These are phyloP conservation scores for Hyla sarda DNA, from an alignment of 2,113 vertebrate species.

Conservation along the genomic window DNA sequence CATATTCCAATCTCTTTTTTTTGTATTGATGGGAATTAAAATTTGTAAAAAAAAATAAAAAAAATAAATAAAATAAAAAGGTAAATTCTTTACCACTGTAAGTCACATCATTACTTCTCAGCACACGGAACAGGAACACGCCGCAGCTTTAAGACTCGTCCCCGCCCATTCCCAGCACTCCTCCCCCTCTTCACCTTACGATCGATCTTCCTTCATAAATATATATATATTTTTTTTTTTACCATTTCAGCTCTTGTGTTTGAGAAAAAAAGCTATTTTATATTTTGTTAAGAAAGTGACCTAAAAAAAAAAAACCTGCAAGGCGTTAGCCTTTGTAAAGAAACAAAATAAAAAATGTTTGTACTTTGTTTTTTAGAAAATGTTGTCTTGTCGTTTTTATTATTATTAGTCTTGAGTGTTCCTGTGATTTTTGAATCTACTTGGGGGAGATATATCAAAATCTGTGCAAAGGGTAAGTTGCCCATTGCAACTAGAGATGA, in stretches of 20 bases:
- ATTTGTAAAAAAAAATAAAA: too few species aligned
- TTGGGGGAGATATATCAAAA: too few species aligned
- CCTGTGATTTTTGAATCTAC: too few species aligned
- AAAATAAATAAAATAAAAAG: too few species aligned
- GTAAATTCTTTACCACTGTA: neutral
- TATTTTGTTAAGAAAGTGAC: slow-evolving; percentile 89
- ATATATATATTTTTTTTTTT: slow-evolving; percentile 62
- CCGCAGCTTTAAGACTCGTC: slow-evolving; percentile 2
- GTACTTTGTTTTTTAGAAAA: slow-evolving; percentile 92
- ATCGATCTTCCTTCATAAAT: slow-evolving; percentile 63
- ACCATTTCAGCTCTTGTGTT: slow-evolving; percentile 82
- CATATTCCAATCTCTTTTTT: too few species aligned
- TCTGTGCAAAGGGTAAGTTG: too few species aligned
- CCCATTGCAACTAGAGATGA: too few species aligned
- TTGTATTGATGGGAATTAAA: too few species aligned
- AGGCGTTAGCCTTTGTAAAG: slow-evolving; percentile 99
- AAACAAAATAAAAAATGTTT: slow-evolving; percentile 98
- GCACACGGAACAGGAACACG: neutral
- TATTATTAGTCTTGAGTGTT: too few species aligned
- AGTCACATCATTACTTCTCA: neutral
- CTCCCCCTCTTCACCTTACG: slow-evolving; percentile 59
- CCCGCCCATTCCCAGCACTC: slow-evolving; percentile 51
- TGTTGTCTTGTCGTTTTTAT: neutral
- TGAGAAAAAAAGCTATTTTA: slow-evolving; percentile 86
- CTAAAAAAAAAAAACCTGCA: slow-evolving; percentile 71